Conservation (phyloP, 1,140 invertebrate genomes). For the Oncopeltus fasciatus region DNA sequence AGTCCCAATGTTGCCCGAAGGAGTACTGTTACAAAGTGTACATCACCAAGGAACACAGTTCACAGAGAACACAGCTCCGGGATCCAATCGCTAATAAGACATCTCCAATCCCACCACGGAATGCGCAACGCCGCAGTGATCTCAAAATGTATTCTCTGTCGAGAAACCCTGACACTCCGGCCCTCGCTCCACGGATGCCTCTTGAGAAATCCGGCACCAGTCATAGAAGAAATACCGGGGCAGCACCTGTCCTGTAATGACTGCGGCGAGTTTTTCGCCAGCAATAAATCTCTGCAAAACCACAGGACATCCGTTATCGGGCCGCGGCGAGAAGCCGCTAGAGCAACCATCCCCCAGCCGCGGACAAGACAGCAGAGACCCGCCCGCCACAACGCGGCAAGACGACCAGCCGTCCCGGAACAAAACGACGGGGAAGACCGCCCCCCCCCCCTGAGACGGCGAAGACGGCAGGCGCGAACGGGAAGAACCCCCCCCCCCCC, state of each 20-base stretch:
- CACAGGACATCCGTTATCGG: not conserved
- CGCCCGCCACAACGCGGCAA: no score
- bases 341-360: not conserved
- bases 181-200: not conserved
- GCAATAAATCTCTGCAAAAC: not conserved
- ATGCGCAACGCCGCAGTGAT: not conserved
- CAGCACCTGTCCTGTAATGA: not conserved
- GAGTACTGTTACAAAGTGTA: not conserved
- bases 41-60: not conserved
- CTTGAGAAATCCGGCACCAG: not conserved
- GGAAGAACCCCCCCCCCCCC: no score
- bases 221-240: not conserved
- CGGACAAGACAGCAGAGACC: not conserved
- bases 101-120: not conserved
- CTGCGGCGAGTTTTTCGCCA: not conserved
- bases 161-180: not conserved
- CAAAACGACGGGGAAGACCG: not conserved
- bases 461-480: no score
- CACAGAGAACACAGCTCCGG: not conserved
- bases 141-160: not conserved
- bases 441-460: not conserved
- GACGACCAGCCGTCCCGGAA: not conserved
- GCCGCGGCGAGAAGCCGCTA: not conserved
- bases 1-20: no score
- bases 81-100: not conserved